Evolutionary conservation across 2,113 vertebrate genomes (phyloP), one percentile per base, ranked within the genome.

Genomic region (Hemibagrus wyckioides): DNA sequence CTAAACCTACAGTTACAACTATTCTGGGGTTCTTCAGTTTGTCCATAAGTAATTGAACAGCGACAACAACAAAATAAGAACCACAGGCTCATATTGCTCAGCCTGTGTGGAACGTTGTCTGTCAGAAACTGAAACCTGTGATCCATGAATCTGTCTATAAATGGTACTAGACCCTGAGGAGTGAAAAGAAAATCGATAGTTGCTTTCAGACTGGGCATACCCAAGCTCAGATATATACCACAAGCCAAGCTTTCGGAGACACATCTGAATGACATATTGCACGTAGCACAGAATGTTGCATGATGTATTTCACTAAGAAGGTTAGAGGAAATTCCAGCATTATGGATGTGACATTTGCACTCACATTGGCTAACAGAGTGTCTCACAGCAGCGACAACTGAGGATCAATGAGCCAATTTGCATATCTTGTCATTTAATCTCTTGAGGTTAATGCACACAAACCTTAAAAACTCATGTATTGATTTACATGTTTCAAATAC

Each of bases 131-230:
- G 9, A 83, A 69, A 30, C 44, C 82, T 83, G 67, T 69, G 44
- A 67, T 65, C 44, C 82, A 67, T 83, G 61, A 67, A 65, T 25
- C 44, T 83, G 44, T 69, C 82, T 83, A 67, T 67, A 50, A 52
- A 67, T 65, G 82, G 44, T 83, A 83, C n/a, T 50, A 30, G 61
- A 69, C 44, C 28, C 59, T 52, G 61, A 83, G 39, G 61, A 83
- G 41, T 50, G n/a, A 52, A 83, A 83, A 52, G 44, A 83, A 52
- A 83, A 83, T 83, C 44, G 44, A 83, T 83, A 83, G 36, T 52
- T 83, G 63, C 44, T 65, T 67, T 83, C 61, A 67, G 82, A 30
- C n/a, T 23, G 82, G 61, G 63, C 44, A 65, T 48, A 25, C 41
- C 17, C 2, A 57, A 39, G 52, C 52, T 48, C 33, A 81, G 79